phyloP scores from a whole-genome alignment of 2,888 invertebrate genomes.

The Hydrotaea diabolus region DNA sequence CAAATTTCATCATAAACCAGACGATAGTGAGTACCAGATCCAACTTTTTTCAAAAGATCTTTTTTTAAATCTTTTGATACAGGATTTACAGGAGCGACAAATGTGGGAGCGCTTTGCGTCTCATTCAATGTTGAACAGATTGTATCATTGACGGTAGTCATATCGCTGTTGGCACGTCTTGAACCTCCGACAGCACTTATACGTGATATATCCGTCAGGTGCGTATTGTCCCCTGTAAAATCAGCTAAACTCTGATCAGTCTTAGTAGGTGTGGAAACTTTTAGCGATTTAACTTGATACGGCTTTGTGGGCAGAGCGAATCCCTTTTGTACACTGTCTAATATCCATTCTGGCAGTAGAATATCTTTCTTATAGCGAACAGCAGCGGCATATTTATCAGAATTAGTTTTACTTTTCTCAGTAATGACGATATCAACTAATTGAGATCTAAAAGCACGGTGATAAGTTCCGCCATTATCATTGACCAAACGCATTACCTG shows the following conservation, averaged over 20 bases:
- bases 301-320: slow-evolving; percentile 85
- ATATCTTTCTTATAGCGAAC: slow-evolving; percentile 82
- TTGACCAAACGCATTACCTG: slow-evolving; percentile 86
- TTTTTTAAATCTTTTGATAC: slow-evolving; percentile 70
- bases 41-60: slow-evolving; percentile 67
- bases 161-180: slow-evolving; percentile 49
- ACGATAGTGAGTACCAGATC: slow-evolving; percentile 64
- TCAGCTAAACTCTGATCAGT: slow-evolving; percentile 76
- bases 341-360: slow-evolving; percentile 89
- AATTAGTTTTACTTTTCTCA: slow-evolving; percentile 75
- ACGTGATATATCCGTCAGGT: slow-evolving; percentile 77
- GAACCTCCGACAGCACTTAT: slow-evolving; percentile 72
- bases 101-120: slow-evolving; percentile 61
- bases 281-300: slow-evolving; percentile 83
- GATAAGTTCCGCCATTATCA: slow-evolving; percentile 86
- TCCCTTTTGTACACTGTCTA: slow-evolving; percentile 88
- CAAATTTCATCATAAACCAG: slow-evolving; percentile 81
- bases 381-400: slow-evolving; percentile 79
- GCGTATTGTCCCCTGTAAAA: slow-evolving; percentile 73
- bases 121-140: slow-evolving; percentile 69
- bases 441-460: slow-evolving; percentile 80
- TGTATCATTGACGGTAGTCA: slow-evolving; percentile 71
- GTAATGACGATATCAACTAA: slow-evolving; percentile 79
- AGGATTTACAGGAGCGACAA: slow-evolving; percentile 62
- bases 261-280: slow-evolving; percentile 88